phyloP scores from a whole-genome alignment of 2,113 vertebrate genomes.

The Burhinus bistriatus region DNA sequence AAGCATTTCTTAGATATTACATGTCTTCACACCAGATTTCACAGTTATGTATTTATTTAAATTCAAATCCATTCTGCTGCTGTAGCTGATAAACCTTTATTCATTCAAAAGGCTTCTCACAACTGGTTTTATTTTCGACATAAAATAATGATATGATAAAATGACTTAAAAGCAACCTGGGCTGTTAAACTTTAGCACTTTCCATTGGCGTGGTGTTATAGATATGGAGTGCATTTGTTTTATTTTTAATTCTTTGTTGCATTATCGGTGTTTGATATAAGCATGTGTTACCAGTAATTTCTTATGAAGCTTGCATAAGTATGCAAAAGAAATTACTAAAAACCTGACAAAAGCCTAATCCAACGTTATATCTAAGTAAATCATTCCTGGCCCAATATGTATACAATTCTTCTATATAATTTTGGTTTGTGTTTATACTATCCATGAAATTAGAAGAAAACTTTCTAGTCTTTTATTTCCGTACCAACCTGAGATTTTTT shows the following conservation, averaged over 20 bases:
- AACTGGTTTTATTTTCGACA: neutral
- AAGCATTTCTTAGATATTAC: neutral
- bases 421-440: conserved; percentile 1
- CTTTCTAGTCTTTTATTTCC: neutral
- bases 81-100: neutral
- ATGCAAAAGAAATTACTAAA: neutral
- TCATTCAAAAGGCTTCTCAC: neutral
- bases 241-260: neutral
- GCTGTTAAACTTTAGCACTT: neutral
- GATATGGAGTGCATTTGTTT: neutral
- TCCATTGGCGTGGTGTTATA: neutral
- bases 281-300: neutral
- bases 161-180: neutral
- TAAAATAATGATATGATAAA: neutral
- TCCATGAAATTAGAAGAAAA: conserved; percentile 5
- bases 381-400: neutral
- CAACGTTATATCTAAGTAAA: neutral
- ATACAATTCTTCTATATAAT: neutral
- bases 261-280: neutral
- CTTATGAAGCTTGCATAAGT: neutral
- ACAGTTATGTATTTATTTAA: neutral
- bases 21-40: neutral
- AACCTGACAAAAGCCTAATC: neutral
- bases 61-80: neutral
- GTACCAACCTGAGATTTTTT: conserved; percentile 18